A percentile compares a stretch with the other conserved stretches of the same genome.
Conservation (phyloP, 1,140 invertebrate genomes). For the Orussus abietinus region DNA sequence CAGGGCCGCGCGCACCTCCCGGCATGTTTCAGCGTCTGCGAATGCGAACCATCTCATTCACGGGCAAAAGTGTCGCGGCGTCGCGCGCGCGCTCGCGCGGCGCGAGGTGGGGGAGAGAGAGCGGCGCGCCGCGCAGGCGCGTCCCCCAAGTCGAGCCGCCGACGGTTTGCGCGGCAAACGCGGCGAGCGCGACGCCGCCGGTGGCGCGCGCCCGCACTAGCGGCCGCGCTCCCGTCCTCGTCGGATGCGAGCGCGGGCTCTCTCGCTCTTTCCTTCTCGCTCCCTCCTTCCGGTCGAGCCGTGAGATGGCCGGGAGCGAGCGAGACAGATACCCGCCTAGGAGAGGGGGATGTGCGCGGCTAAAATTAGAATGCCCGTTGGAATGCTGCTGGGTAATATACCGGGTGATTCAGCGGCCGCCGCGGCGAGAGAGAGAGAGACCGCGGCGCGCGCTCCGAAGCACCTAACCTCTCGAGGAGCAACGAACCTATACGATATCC, state of each 20-base stretch:
- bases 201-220: background rate
- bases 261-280: constrained; percentile 8
- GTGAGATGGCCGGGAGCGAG: too few relatives aligned
- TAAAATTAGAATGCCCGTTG: constrained; percentile 49
- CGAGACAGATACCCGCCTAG: constrained; percentile 20
- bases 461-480: too few relatives aligned
- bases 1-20: constrained; percentile 13
- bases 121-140: too few relatives aligned
- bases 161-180: constrained; percentile 27
- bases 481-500: too few relatives aligned
- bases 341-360: constrained; percentile 25
- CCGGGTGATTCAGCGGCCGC: constrained; percentile 24
- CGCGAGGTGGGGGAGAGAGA: too few relatives aligned
- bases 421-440: constrained; percentile 8
- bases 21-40: constrained; percentile 47
- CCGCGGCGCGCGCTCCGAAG: constrained; percentile 4
- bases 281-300: too few relatives aligned
- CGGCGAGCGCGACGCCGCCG: constrained; percentile 13
- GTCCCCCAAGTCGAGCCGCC: too few relatives aligned
- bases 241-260: constrained; percentile 8
- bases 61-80: constrained; percentile 31
- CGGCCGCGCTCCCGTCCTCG: background rate
- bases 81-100: background rate
- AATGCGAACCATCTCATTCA: constrained; percentile 54
- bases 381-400: constrained; percentile 39